phyloP scores from a whole-genome alignment of 2,797 vertebrate genomes.

The Channallabes apus region DNA sequence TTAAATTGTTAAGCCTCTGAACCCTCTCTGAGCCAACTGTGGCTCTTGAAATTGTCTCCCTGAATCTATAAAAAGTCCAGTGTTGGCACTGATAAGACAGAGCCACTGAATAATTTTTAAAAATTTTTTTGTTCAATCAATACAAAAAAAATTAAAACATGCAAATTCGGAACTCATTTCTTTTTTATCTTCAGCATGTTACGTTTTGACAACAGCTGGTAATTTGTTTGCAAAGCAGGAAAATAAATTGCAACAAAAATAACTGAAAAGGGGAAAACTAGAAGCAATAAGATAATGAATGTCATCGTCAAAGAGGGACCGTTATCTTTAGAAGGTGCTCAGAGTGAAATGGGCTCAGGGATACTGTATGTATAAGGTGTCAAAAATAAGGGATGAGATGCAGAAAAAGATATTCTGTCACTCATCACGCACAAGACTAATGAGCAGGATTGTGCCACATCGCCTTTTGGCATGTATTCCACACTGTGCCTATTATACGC shows the following conservation, averaged over 20 bases:
- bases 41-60: not conserved
- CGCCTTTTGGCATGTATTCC: slow-evolving; percentile 41
- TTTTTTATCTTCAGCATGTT: not conserved
- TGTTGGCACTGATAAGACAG: not conserved
- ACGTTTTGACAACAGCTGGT: not conserved
- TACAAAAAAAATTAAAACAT: not conserved
- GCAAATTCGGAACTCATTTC: not conserved
- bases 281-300: slow-evolving; percentile 14
- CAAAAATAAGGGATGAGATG: slow-evolving; percentile 33
- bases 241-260: slow-evolving; percentile 10
- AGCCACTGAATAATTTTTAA: not conserved
- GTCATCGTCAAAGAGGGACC: not conserved
- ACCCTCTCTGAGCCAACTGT: not conserved
- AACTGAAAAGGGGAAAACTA: slow-evolving; percentile 9
- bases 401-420: slow-evolving; percentile 44
- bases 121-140: not conserved
- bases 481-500: slow-evolving; percentile 30
- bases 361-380: slow-evolving; percentile 32
- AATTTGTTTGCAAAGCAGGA: not conserved
- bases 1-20: slow-evolving; percentile 16
- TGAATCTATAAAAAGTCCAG: not conserved
- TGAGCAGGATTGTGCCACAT: slow-evolving; percentile 41
- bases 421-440: slow-evolving; percentile 50
- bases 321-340: not conserved
- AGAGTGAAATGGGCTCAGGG: slow-evolving; percentile 8